These are phyloP conservation scores for Rhincodon typus DNA, from an alignment of 2,797 vertebrate genomes.

Conservation along the genomic window DNA sequence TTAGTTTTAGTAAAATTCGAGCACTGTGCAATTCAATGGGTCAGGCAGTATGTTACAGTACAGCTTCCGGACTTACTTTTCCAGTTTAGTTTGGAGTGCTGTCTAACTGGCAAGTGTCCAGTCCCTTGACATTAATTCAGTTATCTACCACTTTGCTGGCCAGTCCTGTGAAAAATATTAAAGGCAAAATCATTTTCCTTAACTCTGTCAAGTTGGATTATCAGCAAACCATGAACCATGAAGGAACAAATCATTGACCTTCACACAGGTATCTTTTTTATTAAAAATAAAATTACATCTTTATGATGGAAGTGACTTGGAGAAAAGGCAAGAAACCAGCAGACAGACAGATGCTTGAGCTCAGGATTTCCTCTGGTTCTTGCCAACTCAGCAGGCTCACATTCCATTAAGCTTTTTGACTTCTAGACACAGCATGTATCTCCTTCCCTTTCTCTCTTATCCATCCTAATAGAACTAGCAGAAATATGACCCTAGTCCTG, in stretches of 20 bases:
- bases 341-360: background rate
- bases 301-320: background rate
- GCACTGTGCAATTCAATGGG: background rate
- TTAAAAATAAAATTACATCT: background rate
- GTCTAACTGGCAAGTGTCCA: background rate
- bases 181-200: background rate
- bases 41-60: background rate
- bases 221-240: background rate
- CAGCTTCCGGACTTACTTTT: background rate
- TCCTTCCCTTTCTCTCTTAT: background rate
- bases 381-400: background rate
- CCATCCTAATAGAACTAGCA: background rate
- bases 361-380: background rate
- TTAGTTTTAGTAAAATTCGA: background rate
- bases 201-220: background rate
- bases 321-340: background rate
- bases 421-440: background rate
- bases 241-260: background rate
- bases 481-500: background rate
- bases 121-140: background rate
- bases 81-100: background rate
- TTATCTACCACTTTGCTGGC: background rate
- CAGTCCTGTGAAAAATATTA: background rate
- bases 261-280: background rate
- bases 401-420: background rate